These are phyloP conservation scores for Andrena fulva DNA, from an alignment of 2,888 invertebrate species.

Conservation along the genomic window DNA sequence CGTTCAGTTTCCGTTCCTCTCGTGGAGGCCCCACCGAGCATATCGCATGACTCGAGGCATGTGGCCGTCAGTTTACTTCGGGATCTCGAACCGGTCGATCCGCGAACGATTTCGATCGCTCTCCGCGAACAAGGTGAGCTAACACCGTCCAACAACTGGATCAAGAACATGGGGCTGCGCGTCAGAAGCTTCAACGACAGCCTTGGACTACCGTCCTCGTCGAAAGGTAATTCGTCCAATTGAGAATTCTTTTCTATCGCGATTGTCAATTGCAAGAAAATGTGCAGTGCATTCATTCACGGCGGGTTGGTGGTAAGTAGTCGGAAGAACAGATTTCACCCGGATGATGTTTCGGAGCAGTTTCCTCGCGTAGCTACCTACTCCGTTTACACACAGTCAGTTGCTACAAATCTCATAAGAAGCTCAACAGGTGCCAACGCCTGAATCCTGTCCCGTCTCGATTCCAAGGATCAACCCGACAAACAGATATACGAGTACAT, in stretches of 20 bases:
- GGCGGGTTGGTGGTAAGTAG: neutral
- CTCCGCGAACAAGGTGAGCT: conserved; percentile 10
- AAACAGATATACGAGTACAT: too few species aligned
- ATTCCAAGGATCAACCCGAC: neutral
- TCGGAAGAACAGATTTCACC: conserved; percentile 1
- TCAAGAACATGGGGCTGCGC: conserved; percentile 46
- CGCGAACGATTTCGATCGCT: conserved; percentile 36
- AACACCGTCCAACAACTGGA: neutral
- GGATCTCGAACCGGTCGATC: conserved; percentile 71
- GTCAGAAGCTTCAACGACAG: conserved; percentile 41
- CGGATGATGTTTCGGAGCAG: neutral
- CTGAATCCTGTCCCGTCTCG: neutral
- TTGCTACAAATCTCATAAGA: neutral
- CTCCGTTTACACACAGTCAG: neutral
- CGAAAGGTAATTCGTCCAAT: conserved; percentile 52
- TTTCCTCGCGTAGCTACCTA: too few species aligned
- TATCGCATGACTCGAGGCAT: conserved; percentile 67
- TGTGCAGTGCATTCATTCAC: neutral
- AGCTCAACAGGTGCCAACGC: conserved; percentile 45
- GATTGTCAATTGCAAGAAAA: neutral
- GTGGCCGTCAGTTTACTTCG: conserved; percentile 75
- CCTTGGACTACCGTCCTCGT: neutral
- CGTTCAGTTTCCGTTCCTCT: conserved; percentile 51
- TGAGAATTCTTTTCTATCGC: neutral
- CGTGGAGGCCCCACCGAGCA: conserved; percentile 54